phyloP scores from a whole-genome alignment of 1,140 invertebrate species.

The Popillia japonica region DNA sequence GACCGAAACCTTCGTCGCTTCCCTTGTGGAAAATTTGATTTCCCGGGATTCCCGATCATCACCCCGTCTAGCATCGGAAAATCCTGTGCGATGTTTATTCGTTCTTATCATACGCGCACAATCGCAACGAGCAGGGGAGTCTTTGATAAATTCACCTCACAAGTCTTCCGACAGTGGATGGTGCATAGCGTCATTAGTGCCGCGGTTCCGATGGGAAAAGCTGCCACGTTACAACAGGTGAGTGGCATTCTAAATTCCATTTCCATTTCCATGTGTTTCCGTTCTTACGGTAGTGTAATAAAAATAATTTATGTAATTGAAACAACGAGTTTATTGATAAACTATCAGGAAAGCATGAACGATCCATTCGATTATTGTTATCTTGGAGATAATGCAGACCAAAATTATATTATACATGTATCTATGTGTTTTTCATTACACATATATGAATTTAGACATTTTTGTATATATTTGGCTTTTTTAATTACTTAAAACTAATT shows the following conservation, averaged over 20 bases:
- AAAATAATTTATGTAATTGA: too few relatives aligned
- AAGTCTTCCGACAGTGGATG: conserved; percentile 25
- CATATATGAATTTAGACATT: too few relatives aligned
- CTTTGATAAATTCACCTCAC: conserved; percentile 17
- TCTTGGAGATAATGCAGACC: too few relatives aligned
- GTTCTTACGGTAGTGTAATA: too few relatives aligned
- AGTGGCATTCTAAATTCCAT: neutral
- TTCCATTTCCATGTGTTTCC: too few relatives aligned
- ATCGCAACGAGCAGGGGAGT: conserved; percentile 20
- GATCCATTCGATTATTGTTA: too few relatives aligned
- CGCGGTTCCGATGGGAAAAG: neutral
- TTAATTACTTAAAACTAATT: too few relatives aligned
- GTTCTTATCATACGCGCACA: conserved; percentile 30
- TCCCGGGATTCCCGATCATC: conserved; percentile 26
- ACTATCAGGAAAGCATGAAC: too few relatives aligned
- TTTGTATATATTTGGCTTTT: too few relatives aligned
- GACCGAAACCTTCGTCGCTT: conserved; percentile 2
- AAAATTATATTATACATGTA: too few relatives aligned
- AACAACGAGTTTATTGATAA: too few relatives aligned
- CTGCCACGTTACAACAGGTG: conserved; percentile 20
- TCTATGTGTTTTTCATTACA: too few relatives aligned
- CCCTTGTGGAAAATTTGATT: conserved; percentile 23
- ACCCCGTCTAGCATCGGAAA: conserved; percentile 2
- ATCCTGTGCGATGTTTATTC: conserved; percentile 33
- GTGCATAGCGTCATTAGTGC: conserved; percentile 27